phyloP scores from a whole-genome alignment of 2,113 vertebrate genomes.

The Physeter macrocephalus region DNA sequence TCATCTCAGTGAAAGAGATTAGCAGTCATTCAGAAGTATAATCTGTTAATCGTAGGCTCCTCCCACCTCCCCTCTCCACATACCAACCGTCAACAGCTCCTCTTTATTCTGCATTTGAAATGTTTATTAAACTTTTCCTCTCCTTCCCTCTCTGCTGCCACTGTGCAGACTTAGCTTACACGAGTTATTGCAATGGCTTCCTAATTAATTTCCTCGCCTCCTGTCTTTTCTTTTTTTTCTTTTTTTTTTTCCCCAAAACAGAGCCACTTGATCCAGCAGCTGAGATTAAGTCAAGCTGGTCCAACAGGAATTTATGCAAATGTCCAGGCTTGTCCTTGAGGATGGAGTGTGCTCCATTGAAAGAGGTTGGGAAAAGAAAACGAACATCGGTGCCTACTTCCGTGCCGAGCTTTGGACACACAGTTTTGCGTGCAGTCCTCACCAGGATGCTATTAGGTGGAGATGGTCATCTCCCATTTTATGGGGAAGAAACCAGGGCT shows the following conservation, averaged over 20 bases:
- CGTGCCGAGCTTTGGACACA: background rate
- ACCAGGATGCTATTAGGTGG: too few relatives aligned
- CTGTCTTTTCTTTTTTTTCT: background rate
- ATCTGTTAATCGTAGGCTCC: background rate
- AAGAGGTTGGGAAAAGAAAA: background rate
- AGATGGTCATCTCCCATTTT: fast-evolving
- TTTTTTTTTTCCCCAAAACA: background rate
- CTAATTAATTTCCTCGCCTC: background rate
- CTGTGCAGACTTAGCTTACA: background rate
- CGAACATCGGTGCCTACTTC: fast-evolving
- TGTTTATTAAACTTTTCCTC: background rate
- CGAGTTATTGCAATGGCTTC: background rate
- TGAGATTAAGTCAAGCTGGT: background rate
- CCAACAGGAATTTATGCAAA: background rate
- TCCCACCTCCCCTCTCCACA: background rate
- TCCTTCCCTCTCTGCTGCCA: background rate
- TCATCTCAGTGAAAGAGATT: background rate
- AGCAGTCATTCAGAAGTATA: background rate
- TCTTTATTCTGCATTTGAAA: background rate
- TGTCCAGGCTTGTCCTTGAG: background rate
- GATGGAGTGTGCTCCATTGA: background rate
- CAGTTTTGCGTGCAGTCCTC: background rate
- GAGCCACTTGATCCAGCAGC: background rate
- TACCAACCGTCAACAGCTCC: background rate
- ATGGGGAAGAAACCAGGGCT: background rate